Base-by-base conservation (phyloP, 2,888 invertebrate species). In the Lumbricus terrestris region DNA sequence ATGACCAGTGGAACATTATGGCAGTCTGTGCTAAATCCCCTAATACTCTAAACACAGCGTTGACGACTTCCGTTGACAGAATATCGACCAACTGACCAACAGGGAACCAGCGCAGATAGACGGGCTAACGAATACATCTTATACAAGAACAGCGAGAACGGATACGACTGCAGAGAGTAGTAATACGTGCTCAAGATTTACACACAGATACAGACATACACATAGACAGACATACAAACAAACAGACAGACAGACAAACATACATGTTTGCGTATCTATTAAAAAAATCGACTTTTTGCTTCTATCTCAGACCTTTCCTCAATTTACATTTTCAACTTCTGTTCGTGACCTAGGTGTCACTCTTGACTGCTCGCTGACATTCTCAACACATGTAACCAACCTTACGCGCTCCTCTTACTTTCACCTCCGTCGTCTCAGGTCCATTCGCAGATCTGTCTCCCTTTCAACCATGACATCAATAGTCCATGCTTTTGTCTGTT, bases 181-280 rank as follows among this genome's bases (percentile, higher is more conserved):
- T 8, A n/a, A n/a, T n/a, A n/a, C 69, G n/a, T n/a, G 69, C n/a
- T 69, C 29, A 69, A 38, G 0, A 88, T 42, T 42, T 29, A 88
- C 29, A 42, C 23, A 16, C 23, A n/a, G 23, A 37, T 23, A 38
- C 29, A 38, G 37, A 88, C 37, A 37, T 38, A 88, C 37, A 88
- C 8, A 88, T 8, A 38, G 88, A 88, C 88, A 42, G 88, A 88
- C 38, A 88, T 38, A 88, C 38, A 38, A 40, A 37, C 88, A 38
- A 40, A 88, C 88, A 88, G 37, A 88, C 88, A 33, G 23, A 89
- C 40, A 20, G 40, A 40, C 40, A 40, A 23, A 23, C 23, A 15
- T 47, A 23, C 15, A 15, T 47, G 20, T 47, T 2, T 42, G 6
- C 18, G 18, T 42, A 18, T 13, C n/a, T n/a, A n/a, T n/a, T n/a